Evolutionary conservation across 2,113 vertebrate species (phyloP).

Genomic region (Malaclemys terrapin): DNA sequence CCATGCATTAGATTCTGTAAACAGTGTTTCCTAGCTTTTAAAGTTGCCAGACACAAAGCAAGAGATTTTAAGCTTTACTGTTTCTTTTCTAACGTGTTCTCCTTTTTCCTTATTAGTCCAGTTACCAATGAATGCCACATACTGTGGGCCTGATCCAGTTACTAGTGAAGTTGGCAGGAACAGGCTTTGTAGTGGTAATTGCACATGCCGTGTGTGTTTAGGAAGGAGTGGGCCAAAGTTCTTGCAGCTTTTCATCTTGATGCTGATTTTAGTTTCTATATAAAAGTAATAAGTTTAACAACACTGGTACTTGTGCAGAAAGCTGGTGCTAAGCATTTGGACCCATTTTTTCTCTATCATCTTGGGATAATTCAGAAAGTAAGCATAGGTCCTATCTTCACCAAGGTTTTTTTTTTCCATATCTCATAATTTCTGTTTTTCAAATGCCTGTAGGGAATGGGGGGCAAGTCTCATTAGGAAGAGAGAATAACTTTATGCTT

Average conservation of each 20-base stretch:
- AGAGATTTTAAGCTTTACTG: conserved; percentile 41
- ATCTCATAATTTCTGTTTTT: not conserved
- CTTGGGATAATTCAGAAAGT: not conserved
- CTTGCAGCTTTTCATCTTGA: not conserved
- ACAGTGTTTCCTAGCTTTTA: conserved; percentile 23
- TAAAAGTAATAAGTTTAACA: not conserved
- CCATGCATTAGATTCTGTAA: conserved; percentile 49
- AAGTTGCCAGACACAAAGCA: conserved; percentile 43
- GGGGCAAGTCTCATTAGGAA: not conserved
- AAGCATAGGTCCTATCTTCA: not conserved
- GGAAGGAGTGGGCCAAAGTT: not conserved
- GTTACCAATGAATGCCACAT: not conserved
- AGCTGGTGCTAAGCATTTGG: not conserved
- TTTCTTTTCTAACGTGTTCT: conserved; percentile 9
- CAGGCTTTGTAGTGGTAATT: not conserved
- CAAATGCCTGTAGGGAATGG: not conserved
- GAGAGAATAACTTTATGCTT: not conserved
- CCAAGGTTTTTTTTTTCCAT: not conserved
- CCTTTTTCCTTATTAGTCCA: not conserved
- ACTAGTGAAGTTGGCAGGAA: not conserved
- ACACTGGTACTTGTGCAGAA: not conserved
- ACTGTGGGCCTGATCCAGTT: not conserved
- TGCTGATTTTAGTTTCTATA: not conserved
- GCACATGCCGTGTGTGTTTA: rapidly evolving
- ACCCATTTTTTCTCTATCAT: not conserved